A percentile compares a stretch with the other conserved stretches of the same genome.
phyloP scores from a whole-genome alignment of 2,797 vertebrate species.

The Smutsia temminckii region DNA sequence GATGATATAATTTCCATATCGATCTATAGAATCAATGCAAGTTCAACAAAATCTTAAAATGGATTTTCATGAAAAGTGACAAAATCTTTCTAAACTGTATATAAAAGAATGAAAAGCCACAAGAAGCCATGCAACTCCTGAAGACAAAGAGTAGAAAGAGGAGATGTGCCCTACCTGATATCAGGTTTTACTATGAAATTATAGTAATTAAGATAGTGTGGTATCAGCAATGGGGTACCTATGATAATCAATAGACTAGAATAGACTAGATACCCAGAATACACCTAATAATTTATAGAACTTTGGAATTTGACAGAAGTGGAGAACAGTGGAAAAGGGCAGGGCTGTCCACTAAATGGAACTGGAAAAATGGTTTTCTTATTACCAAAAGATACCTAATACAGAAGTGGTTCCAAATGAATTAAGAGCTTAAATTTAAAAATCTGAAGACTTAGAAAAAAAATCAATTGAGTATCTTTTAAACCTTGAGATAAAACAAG shows the following conservation, averaged over 20 bases:
- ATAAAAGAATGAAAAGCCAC: neutral
- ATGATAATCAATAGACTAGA: neutral
- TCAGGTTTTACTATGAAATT: neutral
- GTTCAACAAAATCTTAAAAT: neutral
- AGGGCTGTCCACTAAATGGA: neutral
- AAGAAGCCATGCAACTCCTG: neutral
- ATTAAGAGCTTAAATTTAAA: slow-evolving; percentile 13
- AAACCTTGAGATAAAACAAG: neutral
- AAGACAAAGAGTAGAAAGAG: neutral
- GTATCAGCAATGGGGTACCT: neutral
- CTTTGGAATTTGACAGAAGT: neutral
- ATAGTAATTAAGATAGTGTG: neutral
- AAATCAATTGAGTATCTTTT: neutral
- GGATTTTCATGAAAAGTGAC: neutral
- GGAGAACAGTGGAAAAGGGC: neutral
- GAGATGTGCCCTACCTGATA: neutral
- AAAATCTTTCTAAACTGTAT: neutral
- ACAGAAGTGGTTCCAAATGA: neutral
- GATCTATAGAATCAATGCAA: neutral
- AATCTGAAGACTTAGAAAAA: neutral
- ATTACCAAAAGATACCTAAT: neutral
- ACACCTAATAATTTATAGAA: neutral
- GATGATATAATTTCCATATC: neutral
- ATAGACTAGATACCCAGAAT: neutral
- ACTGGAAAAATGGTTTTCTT: neutral